These are phyloP conservation scores for Prunella himalayana DNA, from an alignment of 2,113 vertebrate species.

Conservation along the genomic window DNA sequence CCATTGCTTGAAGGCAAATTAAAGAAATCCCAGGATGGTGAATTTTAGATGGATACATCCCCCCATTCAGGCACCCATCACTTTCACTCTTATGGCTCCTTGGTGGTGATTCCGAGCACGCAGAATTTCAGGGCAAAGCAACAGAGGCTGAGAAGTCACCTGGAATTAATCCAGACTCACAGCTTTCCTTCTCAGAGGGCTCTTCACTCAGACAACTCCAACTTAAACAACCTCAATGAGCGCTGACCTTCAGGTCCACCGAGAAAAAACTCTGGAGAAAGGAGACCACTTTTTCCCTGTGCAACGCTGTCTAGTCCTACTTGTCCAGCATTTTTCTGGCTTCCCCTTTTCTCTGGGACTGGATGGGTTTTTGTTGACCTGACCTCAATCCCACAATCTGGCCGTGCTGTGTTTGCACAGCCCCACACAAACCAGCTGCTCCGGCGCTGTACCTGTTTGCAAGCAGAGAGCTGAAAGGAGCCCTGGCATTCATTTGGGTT, in stretches of 20 bases:
- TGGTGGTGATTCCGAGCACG: rapidly evolving
- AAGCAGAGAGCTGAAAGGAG: constrained; percentile 24
- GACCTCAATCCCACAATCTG: neutral
- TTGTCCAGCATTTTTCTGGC: neutral
- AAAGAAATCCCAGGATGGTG: neutral
- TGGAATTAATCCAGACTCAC: neutral
- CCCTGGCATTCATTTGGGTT: constrained; percentile 22
- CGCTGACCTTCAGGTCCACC: neutral
- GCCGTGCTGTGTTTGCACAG: neutral
- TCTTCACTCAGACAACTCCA: neutral
- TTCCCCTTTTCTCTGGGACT: neutral
- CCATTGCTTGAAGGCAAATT: neutral
- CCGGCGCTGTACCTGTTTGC: neutral
- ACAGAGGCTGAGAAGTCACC: neutral
- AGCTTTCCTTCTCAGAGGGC: neutral
- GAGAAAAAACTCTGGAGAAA: neutral
- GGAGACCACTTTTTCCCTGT: neutral
- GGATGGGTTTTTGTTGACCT: neutral
- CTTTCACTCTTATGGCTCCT: neutral
- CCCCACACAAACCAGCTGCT: neutral
- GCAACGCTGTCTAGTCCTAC: neutral
- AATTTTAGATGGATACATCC: neutral
- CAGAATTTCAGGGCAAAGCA: neutral
- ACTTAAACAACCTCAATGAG: neutral
- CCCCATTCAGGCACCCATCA: neutral